Evolutionary conservation across 2,888 invertebrate genomes (phyloP).

Genomic region (Pyrgus malvae): DNA sequence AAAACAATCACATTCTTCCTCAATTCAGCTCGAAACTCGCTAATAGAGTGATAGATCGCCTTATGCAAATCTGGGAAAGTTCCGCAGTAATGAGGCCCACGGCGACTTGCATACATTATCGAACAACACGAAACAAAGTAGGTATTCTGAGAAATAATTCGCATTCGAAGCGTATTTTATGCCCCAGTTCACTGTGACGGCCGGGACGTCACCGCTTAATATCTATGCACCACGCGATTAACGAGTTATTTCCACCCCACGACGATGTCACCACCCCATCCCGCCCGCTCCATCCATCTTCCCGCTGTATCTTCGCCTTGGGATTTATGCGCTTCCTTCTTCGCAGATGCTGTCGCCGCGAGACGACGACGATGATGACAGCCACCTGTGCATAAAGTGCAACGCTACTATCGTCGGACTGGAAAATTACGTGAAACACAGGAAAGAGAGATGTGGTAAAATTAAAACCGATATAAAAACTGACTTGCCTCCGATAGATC

Average conservation of each 20-base stretch:
- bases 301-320: conserved; percentile 37
- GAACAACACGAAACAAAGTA: conserved; percentile 54
- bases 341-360: conserved; percentile 79
- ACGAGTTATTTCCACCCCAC: conserved; percentile 45
- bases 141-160: conserved; percentile 56
- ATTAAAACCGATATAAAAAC: conserved; percentile 50
- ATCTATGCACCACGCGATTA: conserved; percentile 62
- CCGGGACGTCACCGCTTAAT: conserved; percentile 63
- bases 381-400: conserved; percentile 94
- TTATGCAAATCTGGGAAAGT: conserved; percentile 57
- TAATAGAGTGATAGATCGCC: conserved; percentile 54
- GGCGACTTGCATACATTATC: conserved; percentile 56
- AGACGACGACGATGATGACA: conserved; percentile 89
- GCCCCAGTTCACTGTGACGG: conserved; percentile 53
- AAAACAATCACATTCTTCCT: conserved; percentile 54
- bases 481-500: conserved; percentile 58
- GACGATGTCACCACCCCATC: conserved; percentile 54
- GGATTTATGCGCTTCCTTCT: conserved; percentile 33
- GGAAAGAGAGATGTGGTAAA: conserved; percentile 86
- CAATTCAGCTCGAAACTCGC: conserved; percentile 45
- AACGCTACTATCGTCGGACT: conserved; percentile 90
- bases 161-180: conserved; percentile 61
- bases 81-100: conserved; percentile 50
- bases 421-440: conserved; percentile 92
- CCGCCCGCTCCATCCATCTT: conserved; percentile 45